Base-by-base conservation (phyloP, 2,113 vertebrate species). In the Ahaetulla prasina region DNA sequence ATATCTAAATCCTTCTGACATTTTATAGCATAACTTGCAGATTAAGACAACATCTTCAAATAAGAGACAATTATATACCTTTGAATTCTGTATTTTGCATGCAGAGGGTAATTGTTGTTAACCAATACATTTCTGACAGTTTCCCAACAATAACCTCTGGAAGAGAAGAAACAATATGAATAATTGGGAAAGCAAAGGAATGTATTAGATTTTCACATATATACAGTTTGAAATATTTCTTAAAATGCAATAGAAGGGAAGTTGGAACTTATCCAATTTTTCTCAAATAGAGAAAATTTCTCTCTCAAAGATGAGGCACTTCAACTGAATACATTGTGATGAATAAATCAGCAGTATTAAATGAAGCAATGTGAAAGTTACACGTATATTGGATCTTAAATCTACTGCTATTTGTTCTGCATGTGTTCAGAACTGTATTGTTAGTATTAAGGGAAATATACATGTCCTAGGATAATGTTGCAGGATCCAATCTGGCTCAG, bases 1-100 rank as follows among this genome's bases (percentile, higher is more conserved):
- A 11, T 93, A 39, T 35, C 85, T 91, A 93, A 93, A 88, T 88
- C 89, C 80, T 91, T 39, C 89, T 93, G 89, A 93, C 52, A 93
- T 93, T 88, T 91, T 88, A 25, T 93, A 85, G 63, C 89, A 88
- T 93, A 88, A 88, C 63, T n/a, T 91, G 90, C 63, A 84, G n/a
- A 91, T 88, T 88, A 91, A 90, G 63, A 90, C 87, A 88, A 90
- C 45, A 93, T 39, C 63, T 49, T 45, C 45, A 60, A 50, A 85
- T 18, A 49, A 88, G 39, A 88, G 55, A 68, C 63, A 43, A 87
- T 74, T 39, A 68, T 80, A 43, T 10, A 14, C 86, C 53, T 84
- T 84, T 93, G 49, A 89, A 92, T 89, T 18, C 27, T 93, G 50
- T 60, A 88, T 20, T 25, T 91, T 91, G 43, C 11, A 93, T 16